phyloP scores from a whole-genome alignment of 2,113 vertebrate species.

The Catharus minimus region DNA sequence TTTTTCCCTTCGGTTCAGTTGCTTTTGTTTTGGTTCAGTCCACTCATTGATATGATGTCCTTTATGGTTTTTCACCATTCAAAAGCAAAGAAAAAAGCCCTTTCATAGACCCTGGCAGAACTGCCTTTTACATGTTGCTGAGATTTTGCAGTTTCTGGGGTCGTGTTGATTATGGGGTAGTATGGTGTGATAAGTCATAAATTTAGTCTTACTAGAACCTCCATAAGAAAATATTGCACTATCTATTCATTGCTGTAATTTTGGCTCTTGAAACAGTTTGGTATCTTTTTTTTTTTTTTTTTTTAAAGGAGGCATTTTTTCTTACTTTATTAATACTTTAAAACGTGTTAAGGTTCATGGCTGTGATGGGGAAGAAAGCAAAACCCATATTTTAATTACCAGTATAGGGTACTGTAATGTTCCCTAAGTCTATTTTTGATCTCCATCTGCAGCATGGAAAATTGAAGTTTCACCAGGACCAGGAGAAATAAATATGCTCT shows the following conservation, averaged over 20 bases:
- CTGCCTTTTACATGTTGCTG: background rate
- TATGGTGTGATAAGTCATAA: background rate
- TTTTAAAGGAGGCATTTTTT: background rate
- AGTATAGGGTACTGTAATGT: background rate
- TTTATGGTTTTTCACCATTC: constrained; percentile 32
- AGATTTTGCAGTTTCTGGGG: constrained; percentile 34
- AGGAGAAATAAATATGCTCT: background rate
- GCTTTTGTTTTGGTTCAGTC: constrained; percentile 29
- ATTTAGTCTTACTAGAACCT: background rate
- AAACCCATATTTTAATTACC: background rate
- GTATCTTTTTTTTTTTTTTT: background rate
- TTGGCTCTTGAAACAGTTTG: constrained; percentile 8
- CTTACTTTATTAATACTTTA: background rate
- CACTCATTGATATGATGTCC: background rate
- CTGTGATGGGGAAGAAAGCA: background rate
- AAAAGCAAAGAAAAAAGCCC: constrained; percentile 4
- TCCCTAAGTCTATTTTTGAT: background rate
- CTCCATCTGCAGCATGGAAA: background rate
- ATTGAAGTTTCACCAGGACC: background rate
- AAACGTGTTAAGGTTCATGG: background rate
- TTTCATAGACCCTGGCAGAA: background rate
- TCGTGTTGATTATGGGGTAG: constrained; percentile 5
- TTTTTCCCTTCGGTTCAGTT: constrained; percentile 12
- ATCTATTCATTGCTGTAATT: background rate
- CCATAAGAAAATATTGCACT: background rate